These are phyloP conservation scores for Eueremaeus valkanovi DNA, from an alignment of 2,888 invertebrate species.

Conservation along the genomic window DNA sequence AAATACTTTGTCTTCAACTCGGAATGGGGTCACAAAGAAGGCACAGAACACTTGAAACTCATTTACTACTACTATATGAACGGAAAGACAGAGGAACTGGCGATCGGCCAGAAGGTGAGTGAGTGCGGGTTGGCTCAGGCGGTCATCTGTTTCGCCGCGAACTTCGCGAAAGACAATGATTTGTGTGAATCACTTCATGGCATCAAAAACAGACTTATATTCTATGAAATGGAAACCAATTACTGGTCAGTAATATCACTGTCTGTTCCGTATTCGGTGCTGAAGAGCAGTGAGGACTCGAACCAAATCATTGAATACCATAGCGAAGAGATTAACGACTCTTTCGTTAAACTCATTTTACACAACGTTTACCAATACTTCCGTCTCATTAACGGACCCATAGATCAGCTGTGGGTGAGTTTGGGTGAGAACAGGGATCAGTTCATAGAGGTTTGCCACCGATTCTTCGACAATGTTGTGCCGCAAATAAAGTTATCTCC, in stretches of 20 bases:
- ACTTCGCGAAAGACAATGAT: conserved; percentile 37
- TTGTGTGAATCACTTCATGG: conserved; percentile 40
- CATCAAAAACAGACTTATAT: conserved; percentile 36
- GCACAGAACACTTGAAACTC: conserved; percentile 34
- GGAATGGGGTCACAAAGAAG: conserved; percentile 35
- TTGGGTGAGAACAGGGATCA: conserved; percentile 12
- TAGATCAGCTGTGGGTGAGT: conserved; percentile 31
- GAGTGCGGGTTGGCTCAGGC: conserved; percentile 40
- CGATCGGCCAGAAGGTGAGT: conserved; percentile 27
- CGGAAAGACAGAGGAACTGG: not conserved
- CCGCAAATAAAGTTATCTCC: conserved; percentile 36
- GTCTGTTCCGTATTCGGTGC: conserved; percentile 35
- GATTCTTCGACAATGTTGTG: conserved; percentile 38
- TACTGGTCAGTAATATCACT: conserved; percentile 40
- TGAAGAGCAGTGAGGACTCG: conserved; percentile 25
- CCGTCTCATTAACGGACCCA: conserved; percentile 39
- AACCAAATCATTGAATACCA: conserved; percentile 39
- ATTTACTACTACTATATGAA: conserved; percentile 30
- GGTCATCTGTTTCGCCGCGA: conserved; percentile 36
- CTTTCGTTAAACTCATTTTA: conserved; percentile 39
- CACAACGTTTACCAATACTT: conserved; percentile 40
- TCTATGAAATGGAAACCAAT: conserved; percentile 38
- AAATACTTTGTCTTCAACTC: conserved; percentile 40
- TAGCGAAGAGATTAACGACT: conserved; percentile 39
- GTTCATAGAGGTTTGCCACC: conserved; percentile 30